These are phyloP conservation scores for Notiomystis cincta DNA, from an alignment of 2,113 vertebrate species.

Conservation along the genomic window DNA sequence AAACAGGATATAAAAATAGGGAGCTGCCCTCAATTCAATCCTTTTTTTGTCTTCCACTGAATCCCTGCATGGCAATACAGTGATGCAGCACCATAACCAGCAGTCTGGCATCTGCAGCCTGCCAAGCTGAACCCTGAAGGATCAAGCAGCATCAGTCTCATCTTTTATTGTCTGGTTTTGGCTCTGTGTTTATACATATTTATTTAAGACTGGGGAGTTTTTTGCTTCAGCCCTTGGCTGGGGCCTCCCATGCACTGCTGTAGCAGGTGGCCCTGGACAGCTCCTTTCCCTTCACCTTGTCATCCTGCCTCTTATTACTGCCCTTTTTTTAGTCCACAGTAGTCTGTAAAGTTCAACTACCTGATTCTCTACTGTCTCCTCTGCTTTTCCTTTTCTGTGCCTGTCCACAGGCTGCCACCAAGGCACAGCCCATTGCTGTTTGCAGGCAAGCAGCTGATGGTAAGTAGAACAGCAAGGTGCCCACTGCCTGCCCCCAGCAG, in stretches of 20 bases:
- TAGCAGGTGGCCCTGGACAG: neutral
- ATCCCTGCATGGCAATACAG: neutral
- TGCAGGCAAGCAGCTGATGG: neutral
- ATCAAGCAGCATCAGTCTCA: neutral
- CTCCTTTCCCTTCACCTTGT: neutral
- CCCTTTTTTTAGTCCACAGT: neutral
- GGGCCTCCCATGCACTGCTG: accelerated
- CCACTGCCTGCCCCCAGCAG: accelerated
- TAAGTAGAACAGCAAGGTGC: neutral
- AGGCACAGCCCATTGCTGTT: neutral
- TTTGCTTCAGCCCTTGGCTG: neutral
- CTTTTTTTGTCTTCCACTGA: neutral
- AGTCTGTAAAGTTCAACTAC: neutral
- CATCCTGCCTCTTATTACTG: neutral
- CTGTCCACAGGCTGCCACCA: neutral
- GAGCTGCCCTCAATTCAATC: neutral
- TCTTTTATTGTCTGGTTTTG: neutral
- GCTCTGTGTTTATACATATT: neutral
- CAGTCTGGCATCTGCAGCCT: neutral
- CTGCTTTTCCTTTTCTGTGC: neutral
- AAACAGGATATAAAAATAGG: neutral
- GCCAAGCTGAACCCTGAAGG: neutral
- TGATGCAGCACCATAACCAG: neutral
- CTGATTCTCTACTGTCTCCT: neutral
- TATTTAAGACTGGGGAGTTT: neutral